Conservation (phyloP, 2,888 invertebrate species). For the Anaspis maculata region DNA sequence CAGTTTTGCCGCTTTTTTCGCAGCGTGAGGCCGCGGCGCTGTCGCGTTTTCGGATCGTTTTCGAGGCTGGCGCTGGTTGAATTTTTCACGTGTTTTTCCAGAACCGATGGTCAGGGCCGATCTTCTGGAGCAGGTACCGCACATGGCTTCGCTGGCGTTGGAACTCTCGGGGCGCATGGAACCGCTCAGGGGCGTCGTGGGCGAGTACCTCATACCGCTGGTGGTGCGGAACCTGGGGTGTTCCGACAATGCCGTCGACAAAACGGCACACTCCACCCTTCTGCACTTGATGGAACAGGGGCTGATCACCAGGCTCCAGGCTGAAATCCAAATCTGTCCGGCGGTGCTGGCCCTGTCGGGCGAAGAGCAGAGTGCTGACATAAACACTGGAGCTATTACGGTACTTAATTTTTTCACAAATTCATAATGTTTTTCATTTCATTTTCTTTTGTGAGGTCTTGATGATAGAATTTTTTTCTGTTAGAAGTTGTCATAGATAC, state of each 20-base stretch:
- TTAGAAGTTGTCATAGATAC: too few relatives aligned
- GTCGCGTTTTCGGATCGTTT: neutral
- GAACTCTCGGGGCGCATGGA: slow-evolving; percentile 41
- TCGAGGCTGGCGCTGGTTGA: neutral
- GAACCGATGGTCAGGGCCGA: slow-evolving; percentile 53
- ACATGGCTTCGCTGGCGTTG: slow-evolving; percentile 54
- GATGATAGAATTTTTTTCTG: too few relatives aligned
- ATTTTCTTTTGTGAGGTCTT: too few relatives aligned
- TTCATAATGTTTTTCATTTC: neutral
- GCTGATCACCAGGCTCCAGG: slow-evolving; percentile 50
- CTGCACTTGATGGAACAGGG: slow-evolving; percentile 56
- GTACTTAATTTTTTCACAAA: neutral
- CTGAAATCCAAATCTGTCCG: slow-evolving; percentile 57
- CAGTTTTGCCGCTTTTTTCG: slow-evolving; percentile 31
- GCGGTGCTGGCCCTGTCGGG: slow-evolving; percentile 51
- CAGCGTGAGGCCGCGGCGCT: neutral
- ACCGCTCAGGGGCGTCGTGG: slow-evolving; percentile 44
- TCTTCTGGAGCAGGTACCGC: slow-evolving; percentile 59
- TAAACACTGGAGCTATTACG: slow-evolving; percentile 40
- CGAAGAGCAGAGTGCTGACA: slow-evolving; percentile 45
- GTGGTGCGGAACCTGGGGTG: slow-evolving; percentile 55
- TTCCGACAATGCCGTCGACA: slow-evolving; percentile 55
- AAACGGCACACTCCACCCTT: slow-evolving; percentile 55
- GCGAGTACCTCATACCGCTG: slow-evolving; percentile 53
- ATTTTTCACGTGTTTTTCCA: slow-evolving; percentile 28